These are phyloP conservation scores for Gastrophryne carolinensis DNA, from an alignment of 2,797 vertebrate species.

Conservation along the genomic window DNA sequence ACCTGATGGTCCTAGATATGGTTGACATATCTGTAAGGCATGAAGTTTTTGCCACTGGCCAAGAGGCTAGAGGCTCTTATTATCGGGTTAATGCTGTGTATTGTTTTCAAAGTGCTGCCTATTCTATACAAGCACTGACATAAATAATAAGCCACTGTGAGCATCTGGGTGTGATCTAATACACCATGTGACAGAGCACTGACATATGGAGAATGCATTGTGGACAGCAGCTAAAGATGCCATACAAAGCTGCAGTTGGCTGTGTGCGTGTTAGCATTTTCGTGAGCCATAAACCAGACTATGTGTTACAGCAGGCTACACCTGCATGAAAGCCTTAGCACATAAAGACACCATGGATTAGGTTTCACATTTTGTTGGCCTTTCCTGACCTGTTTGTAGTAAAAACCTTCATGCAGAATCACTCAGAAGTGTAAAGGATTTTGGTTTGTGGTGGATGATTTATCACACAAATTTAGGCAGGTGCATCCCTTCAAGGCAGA, in stretches of 20 bases:
- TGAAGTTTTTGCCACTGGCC: no score
- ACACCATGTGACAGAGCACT: conserved; percentile 8
- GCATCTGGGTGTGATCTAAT: conserved; percentile 8
- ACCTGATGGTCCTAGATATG: no score
- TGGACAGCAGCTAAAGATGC: neutral
- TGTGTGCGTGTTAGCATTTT: conserved; percentile 46
- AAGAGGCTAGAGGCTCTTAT: no score
- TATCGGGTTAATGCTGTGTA: neutral
- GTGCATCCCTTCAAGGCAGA: conserved; percentile 40
- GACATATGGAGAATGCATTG: conserved; percentile 44
- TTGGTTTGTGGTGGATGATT: conserved; percentile 34
- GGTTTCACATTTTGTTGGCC: conserved; percentile 47
- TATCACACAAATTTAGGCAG: conserved; percentile 40
- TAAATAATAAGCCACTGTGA: conserved; percentile 2
- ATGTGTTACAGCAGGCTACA: conserved; percentile 41
- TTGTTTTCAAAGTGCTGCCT: neutral
- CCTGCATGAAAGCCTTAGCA: conserved; percentile 47
- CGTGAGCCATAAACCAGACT: conserved; percentile 44
- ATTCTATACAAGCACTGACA: neutral
- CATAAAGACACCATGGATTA: conserved; percentile 47
- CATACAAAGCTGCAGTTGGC: conserved; percentile 19
- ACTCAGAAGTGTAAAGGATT: conserved; percentile 38
- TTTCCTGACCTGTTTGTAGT: conserved; percentile 46
- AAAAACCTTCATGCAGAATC: conserved; percentile 50
- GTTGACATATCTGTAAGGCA: no score